These are phyloP conservation scores for Phoxinus phoxinus DNA, from an alignment of 2,113 vertebrate species.

Conservation along the genomic window DNA sequence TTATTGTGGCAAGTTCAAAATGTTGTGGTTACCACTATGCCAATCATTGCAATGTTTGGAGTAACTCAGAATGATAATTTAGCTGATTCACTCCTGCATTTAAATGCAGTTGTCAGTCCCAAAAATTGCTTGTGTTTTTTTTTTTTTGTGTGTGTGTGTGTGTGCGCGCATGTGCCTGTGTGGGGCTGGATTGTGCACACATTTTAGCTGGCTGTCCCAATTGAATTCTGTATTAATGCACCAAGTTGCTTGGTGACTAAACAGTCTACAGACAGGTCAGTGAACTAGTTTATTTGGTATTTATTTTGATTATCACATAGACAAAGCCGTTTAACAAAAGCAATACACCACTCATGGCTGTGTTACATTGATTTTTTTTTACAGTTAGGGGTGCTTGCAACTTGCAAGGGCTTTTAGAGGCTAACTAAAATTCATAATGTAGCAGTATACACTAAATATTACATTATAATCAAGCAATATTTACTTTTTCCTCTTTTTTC, in stretches of 20 bases:
- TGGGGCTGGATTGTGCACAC: background rate
- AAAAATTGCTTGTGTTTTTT: background rate
- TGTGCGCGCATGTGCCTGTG: background rate
- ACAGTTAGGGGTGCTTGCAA: background rate
- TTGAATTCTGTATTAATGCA: background rate
- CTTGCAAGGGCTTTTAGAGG: background rate
- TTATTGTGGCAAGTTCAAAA: background rate
- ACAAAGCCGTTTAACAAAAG: background rate
- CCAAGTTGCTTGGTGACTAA: background rate
- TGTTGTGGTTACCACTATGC: background rate
- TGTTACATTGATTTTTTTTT: background rate
- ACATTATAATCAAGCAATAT: slow-evolving; percentile 56
- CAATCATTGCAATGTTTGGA: background rate
- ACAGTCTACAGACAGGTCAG: background rate
- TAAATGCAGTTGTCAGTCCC: background rate
- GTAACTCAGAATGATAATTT: background rate
- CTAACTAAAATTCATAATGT: background rate
- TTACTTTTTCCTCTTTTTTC: slow-evolving; percentile 49
- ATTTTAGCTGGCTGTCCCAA: background rate
- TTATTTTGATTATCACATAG: too few relatives aligned
- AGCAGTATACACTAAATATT: background rate
- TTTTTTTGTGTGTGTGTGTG: background rate
- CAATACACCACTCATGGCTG: background rate
- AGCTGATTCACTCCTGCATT: background rate
- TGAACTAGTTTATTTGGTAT: background rate